phyloP scores from a whole-genome alignment of 2,797 vertebrate genomes.

The Tachyglossus aculeatus region DNA sequence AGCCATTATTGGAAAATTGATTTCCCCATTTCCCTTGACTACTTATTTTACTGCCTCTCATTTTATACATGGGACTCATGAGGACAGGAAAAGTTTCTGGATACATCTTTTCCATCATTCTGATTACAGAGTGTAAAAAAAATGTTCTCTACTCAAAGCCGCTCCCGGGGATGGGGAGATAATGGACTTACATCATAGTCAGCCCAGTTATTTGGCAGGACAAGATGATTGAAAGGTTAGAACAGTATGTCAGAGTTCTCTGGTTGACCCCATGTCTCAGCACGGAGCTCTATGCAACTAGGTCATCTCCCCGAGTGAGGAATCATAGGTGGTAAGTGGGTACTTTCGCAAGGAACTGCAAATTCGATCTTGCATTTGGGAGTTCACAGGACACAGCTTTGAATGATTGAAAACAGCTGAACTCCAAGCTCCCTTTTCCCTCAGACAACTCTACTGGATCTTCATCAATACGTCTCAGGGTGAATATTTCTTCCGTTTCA shows the following conservation, averaged over 20 bases:
- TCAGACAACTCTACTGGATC: background rate
- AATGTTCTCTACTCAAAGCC: conserved; percentile 1
- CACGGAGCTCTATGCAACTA: background rate
- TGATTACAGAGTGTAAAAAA: background rate
- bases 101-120: background rate
- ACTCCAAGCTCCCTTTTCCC: background rate
- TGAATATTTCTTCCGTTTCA: background rate
- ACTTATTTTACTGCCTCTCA: background rate
- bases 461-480: background rate
- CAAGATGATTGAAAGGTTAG: background rate
- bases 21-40: background rate
- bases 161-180: background rate
- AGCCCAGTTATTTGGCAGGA: background rate
- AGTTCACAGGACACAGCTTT: conserved; percentile 10
- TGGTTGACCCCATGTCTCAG: background rate
- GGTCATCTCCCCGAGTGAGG: background rate
- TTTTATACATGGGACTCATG: background rate
- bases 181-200: background rate
- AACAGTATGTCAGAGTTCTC: background rate
- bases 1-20: background rate
- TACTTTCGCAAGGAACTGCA: conserved; percentile 1
- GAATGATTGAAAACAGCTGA: conserved; percentile 8
- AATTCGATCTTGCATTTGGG: conserved; percentile 10
- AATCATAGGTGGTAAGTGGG: background rate
- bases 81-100: background rate